Evolutionary conservation across 2,888 invertebrate genomes (phyloP), one percentile per base, ranked within the genome.

Genomic region (Pandemis heparana): DNA sequence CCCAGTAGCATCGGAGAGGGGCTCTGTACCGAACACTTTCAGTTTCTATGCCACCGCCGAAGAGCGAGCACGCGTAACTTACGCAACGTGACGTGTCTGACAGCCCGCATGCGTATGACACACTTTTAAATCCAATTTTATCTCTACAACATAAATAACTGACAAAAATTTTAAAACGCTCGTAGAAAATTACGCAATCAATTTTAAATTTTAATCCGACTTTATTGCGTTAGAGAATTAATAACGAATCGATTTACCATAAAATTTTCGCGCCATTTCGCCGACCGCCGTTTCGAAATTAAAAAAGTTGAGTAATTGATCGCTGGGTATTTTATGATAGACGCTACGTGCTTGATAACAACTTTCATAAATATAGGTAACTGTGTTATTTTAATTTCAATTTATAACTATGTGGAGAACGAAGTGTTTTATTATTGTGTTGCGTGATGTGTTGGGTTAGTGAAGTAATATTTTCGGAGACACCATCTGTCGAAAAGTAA

Each of bases 401-500:
- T 73, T 74, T 76, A 80, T 77, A 79, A 90, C 87, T 86, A 82
- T 81, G 83, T 87, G 87, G 77, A 87, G 85, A 85, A 89, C 85
- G 78, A 80, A 84, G 88, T 87, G 89, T 81, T 77, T 82, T 82
- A 79, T 84, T 81, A 75, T 80, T 78, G 81, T 84, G 81, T 81
- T 80, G 82, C 87, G 91, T 89, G 85, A 85, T 89, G 91, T 91
- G 89, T 80, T 84, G 85, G 81, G 89, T 92, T 83, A 86, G 87
- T 90, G 88, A 85, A 88, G 89, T 88, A 83, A 80, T 81, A 83
- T 75, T 80, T 80, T 84, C 79, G 82, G 82, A 88, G 83, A 81
- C 93, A 94, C 85, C 92, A 94, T 94, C 94, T 94, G 92, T 94
- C 92, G 92, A 92, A 93, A 94, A 91, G 94, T 94, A 83, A 92